A percentile compares a stretch with the other conserved stretches of the same genome.
Conservation (phyloP, 1,140 invertebrate genomes). For the Samia ricini region DNA sequence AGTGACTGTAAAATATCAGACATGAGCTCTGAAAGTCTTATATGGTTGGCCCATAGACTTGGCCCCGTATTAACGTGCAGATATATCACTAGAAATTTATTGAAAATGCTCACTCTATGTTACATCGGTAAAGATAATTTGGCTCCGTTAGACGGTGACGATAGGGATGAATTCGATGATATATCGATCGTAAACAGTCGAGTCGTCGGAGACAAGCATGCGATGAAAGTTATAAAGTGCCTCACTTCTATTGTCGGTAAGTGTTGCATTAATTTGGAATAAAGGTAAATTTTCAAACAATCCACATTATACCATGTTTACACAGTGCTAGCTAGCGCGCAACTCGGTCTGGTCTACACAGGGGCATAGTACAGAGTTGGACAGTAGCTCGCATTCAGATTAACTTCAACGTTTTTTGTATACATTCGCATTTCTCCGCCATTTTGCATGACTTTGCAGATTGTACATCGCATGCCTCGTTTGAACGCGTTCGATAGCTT, state of each 20-base stretch:
- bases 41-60: constrained; percentile 95
- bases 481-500: no score
- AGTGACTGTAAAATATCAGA: constrained; percentile 87
- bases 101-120: constrained; percentile 95
- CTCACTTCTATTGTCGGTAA: constrained; percentile 89
- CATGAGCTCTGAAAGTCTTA: constrained; percentile 93
- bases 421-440: no score
- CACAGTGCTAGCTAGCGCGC: no score
- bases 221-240: constrained; percentile 91
- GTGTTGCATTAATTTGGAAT: no score
- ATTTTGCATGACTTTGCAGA: no score
- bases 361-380: no score
- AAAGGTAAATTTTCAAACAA: no score
- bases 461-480: no score
- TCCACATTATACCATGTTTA: no score
- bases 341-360: no score
- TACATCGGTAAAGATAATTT: constrained; percentile 93
- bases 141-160: constrained; percentile 59
- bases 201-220: constrained; percentile 89
- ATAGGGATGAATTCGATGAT: constrained; percentile 74
- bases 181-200: constrained; percentile 79
- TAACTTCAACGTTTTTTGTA: no score
- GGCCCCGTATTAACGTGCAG: constrained; percentile 96
- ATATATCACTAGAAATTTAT: constrained; percentile 92
- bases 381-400: no score